A percentile compares a stretch with the other conserved stretches of the same genome.
These are phyloP conservation scores for Boulengeromyrus knoepffleri DNA, from an alignment of 2,113 vertebrate species.

Conservation along the genomic window DNA sequence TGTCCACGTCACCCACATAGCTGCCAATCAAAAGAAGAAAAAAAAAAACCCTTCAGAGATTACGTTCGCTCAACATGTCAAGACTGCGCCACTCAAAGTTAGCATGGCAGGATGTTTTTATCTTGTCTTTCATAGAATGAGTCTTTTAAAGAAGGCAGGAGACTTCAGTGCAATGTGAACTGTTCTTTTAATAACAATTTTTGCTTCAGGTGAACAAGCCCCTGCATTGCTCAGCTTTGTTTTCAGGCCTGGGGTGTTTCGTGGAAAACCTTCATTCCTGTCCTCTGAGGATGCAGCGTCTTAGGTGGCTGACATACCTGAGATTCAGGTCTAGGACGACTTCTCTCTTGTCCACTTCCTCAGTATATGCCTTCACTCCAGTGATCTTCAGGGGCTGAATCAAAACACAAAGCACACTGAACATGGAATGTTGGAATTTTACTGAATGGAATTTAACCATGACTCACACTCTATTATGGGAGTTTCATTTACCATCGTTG, in stretches of 20 bases:
- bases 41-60: neutral
- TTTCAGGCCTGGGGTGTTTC: neutral
- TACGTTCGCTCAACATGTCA: neutral
- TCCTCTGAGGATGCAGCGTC: neutral
- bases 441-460: neutral
- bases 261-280: neutral
- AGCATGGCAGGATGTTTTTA: neutral
- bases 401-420: neutral
- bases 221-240: neutral
- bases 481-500: neutral
- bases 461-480: neutral
- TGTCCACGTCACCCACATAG: conserved; percentile 83
- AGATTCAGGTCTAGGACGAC: conserved; percentile 82
- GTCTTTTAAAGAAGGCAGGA: neutral
- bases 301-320: conserved; percentile 52
- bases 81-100: neutral
- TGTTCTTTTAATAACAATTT: neutral
- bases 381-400: conserved; percentile 80
- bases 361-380: conserved; percentile 74
- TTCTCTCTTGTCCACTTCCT: conserved; percentile 73
- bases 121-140: neutral
- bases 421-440: neutral
- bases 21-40: conserved; percentile 48
- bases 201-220: neutral
- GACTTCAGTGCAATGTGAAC: neutral